Percentiles rank a stretch among this genome's conserved stretches.
These are phyloP conservation scores for Laticauda colubrina DNA, from an alignment of 2,113 vertebrate species.

Conservation along the genomic window DNA sequence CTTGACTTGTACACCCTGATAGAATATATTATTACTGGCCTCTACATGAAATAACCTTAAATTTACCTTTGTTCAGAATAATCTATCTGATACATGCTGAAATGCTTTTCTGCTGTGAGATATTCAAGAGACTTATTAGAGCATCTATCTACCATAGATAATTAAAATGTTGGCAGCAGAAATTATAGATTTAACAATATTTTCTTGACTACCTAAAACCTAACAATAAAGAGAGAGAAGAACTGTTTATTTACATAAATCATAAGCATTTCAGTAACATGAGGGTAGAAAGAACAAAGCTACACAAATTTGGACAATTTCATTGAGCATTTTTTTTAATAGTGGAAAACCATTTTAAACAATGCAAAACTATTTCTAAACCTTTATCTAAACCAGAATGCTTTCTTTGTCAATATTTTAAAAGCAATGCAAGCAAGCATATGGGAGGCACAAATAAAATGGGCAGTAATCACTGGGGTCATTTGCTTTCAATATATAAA, in stretches of 20 bases:
- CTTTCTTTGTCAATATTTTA: constrained; percentile 35
- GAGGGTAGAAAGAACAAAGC: accelerated
- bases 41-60: background rate
- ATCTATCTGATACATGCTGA: background rate
- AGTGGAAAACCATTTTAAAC: background rate
- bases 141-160: background rate
- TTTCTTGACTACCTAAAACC: background rate
- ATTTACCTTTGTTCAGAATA: background rate
- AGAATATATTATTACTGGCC: background rate
- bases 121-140: background rate
- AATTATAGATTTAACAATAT: background rate
- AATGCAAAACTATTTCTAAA: constrained; percentile 12
- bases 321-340: background rate
- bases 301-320: background rate
- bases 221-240: background rate
- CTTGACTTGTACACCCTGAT: background rate
- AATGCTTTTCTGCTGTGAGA: background rate
- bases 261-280: background rate
- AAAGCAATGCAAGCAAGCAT: constrained; percentile 13
- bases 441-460: constrained; percentile 24
- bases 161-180: background rate
- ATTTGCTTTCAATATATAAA: constrained; percentile 45
- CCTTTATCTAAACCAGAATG: background rate
- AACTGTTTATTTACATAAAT: background rate
- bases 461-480: constrained; percentile 32